phyloP scores from a whole-genome alignment of 2,888 invertebrate species.

The Lamellibrachia columna region DNA sequence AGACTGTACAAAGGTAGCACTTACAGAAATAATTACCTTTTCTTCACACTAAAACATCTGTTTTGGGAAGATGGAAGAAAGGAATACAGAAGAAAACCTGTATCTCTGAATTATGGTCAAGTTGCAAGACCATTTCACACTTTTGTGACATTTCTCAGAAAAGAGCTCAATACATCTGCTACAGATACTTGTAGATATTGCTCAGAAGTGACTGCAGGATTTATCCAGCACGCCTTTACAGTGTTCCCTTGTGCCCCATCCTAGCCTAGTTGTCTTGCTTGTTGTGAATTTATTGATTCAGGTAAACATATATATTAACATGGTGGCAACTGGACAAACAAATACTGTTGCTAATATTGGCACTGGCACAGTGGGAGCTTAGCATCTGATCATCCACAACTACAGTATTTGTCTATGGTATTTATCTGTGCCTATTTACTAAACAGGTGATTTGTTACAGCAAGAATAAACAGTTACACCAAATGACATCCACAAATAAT shows the following conservation, averaged over 20 bases:
- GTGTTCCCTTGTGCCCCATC: background rate
- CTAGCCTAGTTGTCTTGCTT: background rate
- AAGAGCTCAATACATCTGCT: background rate
- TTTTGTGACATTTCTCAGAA: background rate
- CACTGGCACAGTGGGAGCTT: background rate
- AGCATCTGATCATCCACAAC: background rate
- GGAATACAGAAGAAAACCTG: background rate
- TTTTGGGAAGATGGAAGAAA: background rate
- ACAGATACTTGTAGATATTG: background rate
- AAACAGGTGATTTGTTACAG: background rate
- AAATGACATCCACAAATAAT: background rate
- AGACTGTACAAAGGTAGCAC: background rate
- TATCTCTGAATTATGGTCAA: background rate
- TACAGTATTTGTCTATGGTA: background rate
- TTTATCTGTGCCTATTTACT: background rate
- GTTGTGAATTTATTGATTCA: conserved; percentile 9
- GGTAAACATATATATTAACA: conserved; percentile 3
- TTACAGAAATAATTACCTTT: background rate
- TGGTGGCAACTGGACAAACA: conserved; percentile 9
- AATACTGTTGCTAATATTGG: background rate
- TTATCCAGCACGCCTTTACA: background rate
- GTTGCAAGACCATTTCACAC: background rate
- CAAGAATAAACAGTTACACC: background rate
- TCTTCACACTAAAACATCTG: background rate
- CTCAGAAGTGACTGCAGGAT: background rate